Evolutionary conservation across 2,113 vertebrate species (phyloP), one percentile per base, ranked within the genome.

Genomic region (Tachysurus vachellii): DNA sequence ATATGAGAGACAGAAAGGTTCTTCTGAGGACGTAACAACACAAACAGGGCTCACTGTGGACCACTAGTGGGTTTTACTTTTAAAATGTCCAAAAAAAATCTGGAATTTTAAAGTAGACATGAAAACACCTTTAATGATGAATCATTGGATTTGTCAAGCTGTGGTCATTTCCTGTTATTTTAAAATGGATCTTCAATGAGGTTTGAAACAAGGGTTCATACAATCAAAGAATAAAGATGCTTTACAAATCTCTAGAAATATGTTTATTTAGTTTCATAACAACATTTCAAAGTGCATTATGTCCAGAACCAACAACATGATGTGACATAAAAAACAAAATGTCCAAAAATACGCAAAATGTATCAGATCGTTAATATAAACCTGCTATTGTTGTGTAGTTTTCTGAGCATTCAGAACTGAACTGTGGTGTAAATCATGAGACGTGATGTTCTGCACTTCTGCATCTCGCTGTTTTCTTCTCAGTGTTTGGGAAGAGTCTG

Each of bases 401-500:
- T n/a, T n/a, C n/a, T n/a, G n/a, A n/a, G n/a, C n/a, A n/a, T n/a
- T 19, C 66, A n/a, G n/a, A 66, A n/a, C n/a, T 28, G 26, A n/a
- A 26, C 70, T 73, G 66, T 13, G 5, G 5, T 28, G 21, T n/a
- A n/a, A 47, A 50, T 44, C 68, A 42, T 3, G 10, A 64, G 8
- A 64, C 61, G 3, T 62, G 73, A n/a, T 73, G 19, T 77, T 36
- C 50, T 57, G 61, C 56, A 57, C 54, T 10, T 84, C 70, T 73
- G 23, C 42, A 11, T 47, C 11, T 50, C 14, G 5, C 14, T 76
- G 11, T 77, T 14, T 31, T 80, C 4, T 42, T 42, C 42, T 21
- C 89, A 66, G 97, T 99, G 88, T 99, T 99, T 6, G 97, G 97
- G 73, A 97, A 97, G 91, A 89, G 89, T 76, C 93, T 99, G 88